Base-by-base conservation (phyloP, 1,140 invertebrate species). In the Subanguina moxae region DNA sequence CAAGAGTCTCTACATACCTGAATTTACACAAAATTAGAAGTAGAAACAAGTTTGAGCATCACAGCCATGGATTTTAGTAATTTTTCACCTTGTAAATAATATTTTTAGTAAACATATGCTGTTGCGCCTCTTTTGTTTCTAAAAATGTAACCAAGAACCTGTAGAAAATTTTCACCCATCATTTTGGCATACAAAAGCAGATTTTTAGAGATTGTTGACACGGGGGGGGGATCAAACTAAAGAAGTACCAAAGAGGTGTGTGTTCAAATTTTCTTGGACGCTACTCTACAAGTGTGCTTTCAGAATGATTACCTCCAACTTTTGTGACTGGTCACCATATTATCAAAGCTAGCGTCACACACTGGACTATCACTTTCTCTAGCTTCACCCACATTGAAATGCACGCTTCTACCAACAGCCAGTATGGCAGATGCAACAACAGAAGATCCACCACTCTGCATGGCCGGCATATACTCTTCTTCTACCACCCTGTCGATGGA, bases 1-100 rank as follows among this genome's bases (percentile, higher is more conserved):
- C 80, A 7, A 82, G 23, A 8, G 48, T 52, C 23, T 25, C n/a
- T 15, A 52, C 23, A 15, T 52, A 52, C 23, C 48, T 52, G 23
- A 38, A 11, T 38, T 38, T 38, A 38, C 32, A 38, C 3, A 52
- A 3, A 52, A 8, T 52, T 52, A 21, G 48, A 19, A 52, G 48
- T 52, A 3, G 48, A 15, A 19, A 52, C 23, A 21, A 3, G 23
- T 52, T 19, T n/a, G n/a, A n/a, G n/a, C n/a, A n/a, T n/a, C n/a
- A n/a, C n/a, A n/a, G n/a, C n/a, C n/a, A n/a, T n/a, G n/a, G n/a
- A n/a, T n/a, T n/a, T n/a, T n/a, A n/a, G n/a, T n/a, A n/a, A n/a
- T n/a, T n/a, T n/a, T n/a, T n/a, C n/a, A n/a, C n/a, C n/a, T n/a
- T n/a, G n/a, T n/a, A n/a, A n/a, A n/a, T n/a, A n/a, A n/a, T n/a